Evolutionary conservation across 1,140 invertebrate genomes (phyloP), one percentile per base, ranked within the genome.

Genomic region (Meloidogyne hapla): DNA sequence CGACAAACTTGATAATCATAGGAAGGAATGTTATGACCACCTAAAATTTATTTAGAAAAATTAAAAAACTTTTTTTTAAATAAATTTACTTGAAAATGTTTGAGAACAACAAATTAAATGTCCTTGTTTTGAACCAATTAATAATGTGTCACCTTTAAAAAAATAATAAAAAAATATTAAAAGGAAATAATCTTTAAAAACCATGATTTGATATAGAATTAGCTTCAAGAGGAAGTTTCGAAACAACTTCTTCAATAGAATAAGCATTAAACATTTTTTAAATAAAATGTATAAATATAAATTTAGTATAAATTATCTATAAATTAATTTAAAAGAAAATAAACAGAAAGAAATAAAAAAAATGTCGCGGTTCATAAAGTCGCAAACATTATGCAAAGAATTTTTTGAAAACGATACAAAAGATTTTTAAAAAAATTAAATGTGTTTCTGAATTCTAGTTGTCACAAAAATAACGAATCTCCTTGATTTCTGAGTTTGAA

Each of bases 131-230:
- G 63, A 83, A 13, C 80, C 80, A 62, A 81, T 73, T 28, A 80
- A 79, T 21, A 81, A 56, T 61, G 84, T 81, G 21, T 81, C 74
- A 42, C 45, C 81, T 33, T 69, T 79, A 62, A 33, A 83, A 84
- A 62, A 67, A 83, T 42, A 25, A n/a, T n/a, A n/a, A n/a, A n/a
- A 45, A 28, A 28, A 74, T 72, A 33, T 45, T 21, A 26, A 40
- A 74, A 80, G n/a, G 5, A 15, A 65, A 65, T 26, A 26, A 74
- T 38, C 18, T n/a, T n/a, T n/a, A n/a, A 38, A 25, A 64, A 81
- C 80, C 62, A 77, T 72, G 61, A 45, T 65, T 79, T 18, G 70
- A 62, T 18, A 81, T 83, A 40, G 70, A 79, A 42, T 79, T 82
- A 13, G 81, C 77, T 45, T 83, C 80, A 48, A 83, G 40, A 15